These are phyloP conservation scores for Prenolepis imparis DNA, from an alignment of 2,888 invertebrate genomes.

Conservation along the genomic window DNA sequence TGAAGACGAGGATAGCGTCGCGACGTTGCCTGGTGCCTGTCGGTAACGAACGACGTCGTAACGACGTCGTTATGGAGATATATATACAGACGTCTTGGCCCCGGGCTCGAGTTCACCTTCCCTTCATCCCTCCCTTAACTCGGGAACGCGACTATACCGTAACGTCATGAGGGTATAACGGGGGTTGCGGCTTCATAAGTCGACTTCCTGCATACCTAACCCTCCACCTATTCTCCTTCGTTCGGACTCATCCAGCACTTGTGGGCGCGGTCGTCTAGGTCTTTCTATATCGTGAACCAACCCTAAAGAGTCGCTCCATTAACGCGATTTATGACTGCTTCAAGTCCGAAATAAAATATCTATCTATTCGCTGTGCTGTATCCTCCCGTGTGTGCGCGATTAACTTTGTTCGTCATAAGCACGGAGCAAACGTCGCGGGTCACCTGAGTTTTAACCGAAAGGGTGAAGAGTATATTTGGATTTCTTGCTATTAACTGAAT, in stretches of 20 bases:
- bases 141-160: slow-evolving; percentile 80
- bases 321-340: slow-evolving; percentile 79
- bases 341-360: slow-evolving; percentile 79
- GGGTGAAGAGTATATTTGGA: slow-evolving; percentile 25
- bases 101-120: slow-evolving; percentile 75
- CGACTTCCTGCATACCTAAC: slow-evolving; percentile 74
- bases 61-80: slow-evolving; percentile 85
- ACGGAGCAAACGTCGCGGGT: slow-evolving; percentile 59
- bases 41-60: slow-evolving; percentile 77
- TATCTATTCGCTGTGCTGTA: slow-evolving; percentile 62
- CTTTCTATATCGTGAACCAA: slow-evolving; percentile 65
- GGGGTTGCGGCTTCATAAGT: slow-evolving; percentile 84
- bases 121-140: slow-evolving; percentile 61
- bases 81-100: slow-evolving; percentile 83
- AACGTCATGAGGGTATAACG: slow-evolving; percentile 80
- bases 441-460: slow-evolving; percentile 49
- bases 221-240: slow-evolving; percentile 34
- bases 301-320: slow-evolving; percentile 82
- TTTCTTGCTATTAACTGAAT: not conserved
- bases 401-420: slow-evolving; percentile 65
- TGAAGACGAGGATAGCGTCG: slow-evolving; percentile 59
- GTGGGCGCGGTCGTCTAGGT: slow-evolving; percentile 54
- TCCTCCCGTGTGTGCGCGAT: slow-evolving; percentile 52
- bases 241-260: slow-evolving; percentile 49
- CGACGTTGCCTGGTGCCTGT: slow-evolving; percentile 53